Percentiles rank a stretch among this genome's conserved stretches.
Evolutionary conservation across 2,888 invertebrate species (phyloP).

Genomic region (Dusona sp.): DNA sequence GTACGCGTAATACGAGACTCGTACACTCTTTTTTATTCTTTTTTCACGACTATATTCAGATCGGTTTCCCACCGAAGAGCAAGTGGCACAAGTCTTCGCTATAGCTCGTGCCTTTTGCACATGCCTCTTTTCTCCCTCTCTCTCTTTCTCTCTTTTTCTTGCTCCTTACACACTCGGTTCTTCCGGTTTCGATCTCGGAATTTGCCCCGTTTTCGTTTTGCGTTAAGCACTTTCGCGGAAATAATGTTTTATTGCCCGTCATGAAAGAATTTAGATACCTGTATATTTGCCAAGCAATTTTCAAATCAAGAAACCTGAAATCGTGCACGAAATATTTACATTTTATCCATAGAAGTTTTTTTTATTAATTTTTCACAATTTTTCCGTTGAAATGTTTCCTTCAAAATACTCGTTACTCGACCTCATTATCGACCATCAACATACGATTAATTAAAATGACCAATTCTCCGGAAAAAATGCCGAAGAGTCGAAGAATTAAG

Average conservation of each 20-base stretch:
- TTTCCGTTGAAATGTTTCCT: not conserved
- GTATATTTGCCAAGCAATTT: not conserved
- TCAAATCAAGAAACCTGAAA: not conserved
- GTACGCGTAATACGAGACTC: slow-evolving; percentile 27
- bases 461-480: not conserved
- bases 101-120: not conserved
- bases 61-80: slow-evolving; percentile 32
- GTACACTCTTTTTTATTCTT: not conserved
- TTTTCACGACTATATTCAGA: not conserved
- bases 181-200: slow-evolving; percentile 18
- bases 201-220: not conserved
- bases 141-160: not conserved
- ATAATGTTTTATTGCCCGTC: not conserved
- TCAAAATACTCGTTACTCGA: not conserved
- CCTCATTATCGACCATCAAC: not conserved
- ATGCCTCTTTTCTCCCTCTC: too few species aligned
- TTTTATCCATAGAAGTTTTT: not conserved
- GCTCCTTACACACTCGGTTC: not conserved
- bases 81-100: slow-evolving; percentile 36
- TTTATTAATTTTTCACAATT: not conserved
- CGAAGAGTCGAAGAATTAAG: not conserved
- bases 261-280: not conserved
- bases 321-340: too few species aligned
- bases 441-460: not conserved
- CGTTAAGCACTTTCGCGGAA: not conserved